Base-by-base conservation (phyloP, 2,113 vertebrate genomes). In the Melanocharis versteri region DNA sequence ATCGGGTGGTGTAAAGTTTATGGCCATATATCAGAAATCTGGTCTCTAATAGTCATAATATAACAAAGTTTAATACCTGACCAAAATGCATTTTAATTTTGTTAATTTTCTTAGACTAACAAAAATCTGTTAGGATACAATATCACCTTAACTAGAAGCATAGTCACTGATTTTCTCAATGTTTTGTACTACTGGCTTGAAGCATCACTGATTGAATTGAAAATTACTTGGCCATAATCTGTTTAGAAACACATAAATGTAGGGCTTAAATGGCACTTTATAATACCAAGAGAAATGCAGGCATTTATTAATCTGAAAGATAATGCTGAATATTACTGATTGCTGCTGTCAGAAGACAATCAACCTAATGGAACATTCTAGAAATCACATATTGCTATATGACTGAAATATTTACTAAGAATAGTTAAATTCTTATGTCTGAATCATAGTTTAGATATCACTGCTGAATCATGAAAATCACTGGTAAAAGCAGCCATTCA, bases 401-500 rank as follows among this genome's bases (percentile, higher is more conserved):
- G 58, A 80, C 50, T 90, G 83, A 90, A 89, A 90, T 78, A 89
- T 71, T 94, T 94, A 71, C 60, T 75, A 62, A 93, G 64, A 81
- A 87, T 83, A 16, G 66, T 89, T 87, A 83, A 42, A 68, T 78
- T 86, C 30, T 84, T 71, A 44, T 10, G 81, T 33, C 24, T 77
- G 56, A 89, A 81, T 92, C 47, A 40, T 51, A 78, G 42, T 87
- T 44, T 19, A 93, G 50, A 64, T 81, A 86, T 80, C 60, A 86
- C 22, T 54, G 45, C 40, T 89, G 90, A 90, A 90, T 83, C 30
- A 64, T 78, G 56, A 91, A 84, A 94, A 81, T 3, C 4, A 15
- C 19, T 16, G 9, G 19, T 48, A 56, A 89, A 90, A 95, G 23
- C 19, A 70, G 37, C 10, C 4, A 7, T 82, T 84, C 37, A 66